phyloP scores from a whole-genome alignment of 2,888 invertebrate genomes.

The Eupithecia tripunctaria region DNA sequence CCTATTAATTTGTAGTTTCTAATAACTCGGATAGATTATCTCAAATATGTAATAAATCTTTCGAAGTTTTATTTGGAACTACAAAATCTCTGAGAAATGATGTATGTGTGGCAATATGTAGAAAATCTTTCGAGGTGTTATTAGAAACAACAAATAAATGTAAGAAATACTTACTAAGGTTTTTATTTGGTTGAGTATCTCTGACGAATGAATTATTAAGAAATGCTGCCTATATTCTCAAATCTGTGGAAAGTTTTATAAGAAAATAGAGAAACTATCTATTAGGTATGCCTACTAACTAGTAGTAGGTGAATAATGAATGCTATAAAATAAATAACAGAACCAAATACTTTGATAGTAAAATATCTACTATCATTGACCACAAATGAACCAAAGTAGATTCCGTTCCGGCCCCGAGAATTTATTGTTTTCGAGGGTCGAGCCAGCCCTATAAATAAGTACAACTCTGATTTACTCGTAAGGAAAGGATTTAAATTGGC shows the following conservation, averaged over 20 bases:
- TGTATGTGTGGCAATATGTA: no score
- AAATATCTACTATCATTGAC: conserved; percentile 35
- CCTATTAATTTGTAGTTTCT: no score
- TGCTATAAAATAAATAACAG: conserved; percentile 9
- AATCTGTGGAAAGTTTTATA: not conserved
- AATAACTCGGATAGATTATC: no score
- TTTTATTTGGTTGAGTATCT: not conserved
- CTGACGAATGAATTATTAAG: not conserved
- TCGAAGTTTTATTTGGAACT: no score
- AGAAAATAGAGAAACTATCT: not conserved
- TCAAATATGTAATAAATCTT: no score
- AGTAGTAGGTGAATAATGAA: not conserved
- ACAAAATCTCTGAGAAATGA: no score
- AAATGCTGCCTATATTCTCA: not conserved
- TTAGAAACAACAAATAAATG: no score
- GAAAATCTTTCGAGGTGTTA: no score
- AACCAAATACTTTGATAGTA: conserved; percentile 25
- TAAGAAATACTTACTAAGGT: not conserved
- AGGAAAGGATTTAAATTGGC: conserved; percentile 32
- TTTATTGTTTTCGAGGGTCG: conserved; percentile 38
- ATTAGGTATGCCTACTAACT: not conserved
- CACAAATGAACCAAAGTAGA: conserved; percentile 37
- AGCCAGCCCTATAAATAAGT: conserved; percentile 29
- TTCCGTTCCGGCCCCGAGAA: conserved; percentile 28
- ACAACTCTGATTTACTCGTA: conserved; percentile 34